Base-by-base conservation (phyloP, 2,113 vertebrate genomes). In the Nothoprocta pentlandii region DNA sequence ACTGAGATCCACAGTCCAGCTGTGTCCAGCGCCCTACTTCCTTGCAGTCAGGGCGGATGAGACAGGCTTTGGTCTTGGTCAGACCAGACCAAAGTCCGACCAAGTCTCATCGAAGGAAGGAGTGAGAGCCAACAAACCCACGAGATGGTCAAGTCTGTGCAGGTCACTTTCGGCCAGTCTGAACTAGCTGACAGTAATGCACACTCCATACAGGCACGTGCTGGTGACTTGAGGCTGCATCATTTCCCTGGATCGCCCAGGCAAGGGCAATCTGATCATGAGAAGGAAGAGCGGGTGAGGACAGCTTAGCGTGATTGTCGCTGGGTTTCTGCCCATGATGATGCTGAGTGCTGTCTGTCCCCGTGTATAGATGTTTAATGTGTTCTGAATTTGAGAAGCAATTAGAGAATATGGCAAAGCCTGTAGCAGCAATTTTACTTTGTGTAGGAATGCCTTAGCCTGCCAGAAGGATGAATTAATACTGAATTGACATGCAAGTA, bases 401-500 rank as follows among this genome's bases (percentile, higher is more conserved):
- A 30, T 30, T 6, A 41, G 22, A 69, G 32, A 51, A 39, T 11
- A 32, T 0, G 2, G 23, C 51, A 77, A 67, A 66, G 61, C 14
- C 42, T 34, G 7, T 2, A 76, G 54, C 53, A 76, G 42, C 39
- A 61, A 26, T 78, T 78, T 36, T 26, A 12, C 19, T 32, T 73
- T 76, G 54, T 10, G 34, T 34, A 34, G 32, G 58, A 76, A 46
- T 51, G 62, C 22, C 63, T 30, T 12, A 54, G 19, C 39, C 54
- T 73, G 28, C 39, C 46, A 62, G 47, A 17, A 71, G 15, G 63
- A 46, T 42, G 23, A 64, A 73, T 49, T 76, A 23, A 15, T 17
- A 46, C 9, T 10, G 3, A 54, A 63, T 10, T 0, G 0, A 39
- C 17, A 16, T 3, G 19, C n/a, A n/a, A 75, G 25, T 22, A 3